phyloP scores from a whole-genome alignment of 2,797 vertebrate species.

The Lutjanus campechanus region DNA sequence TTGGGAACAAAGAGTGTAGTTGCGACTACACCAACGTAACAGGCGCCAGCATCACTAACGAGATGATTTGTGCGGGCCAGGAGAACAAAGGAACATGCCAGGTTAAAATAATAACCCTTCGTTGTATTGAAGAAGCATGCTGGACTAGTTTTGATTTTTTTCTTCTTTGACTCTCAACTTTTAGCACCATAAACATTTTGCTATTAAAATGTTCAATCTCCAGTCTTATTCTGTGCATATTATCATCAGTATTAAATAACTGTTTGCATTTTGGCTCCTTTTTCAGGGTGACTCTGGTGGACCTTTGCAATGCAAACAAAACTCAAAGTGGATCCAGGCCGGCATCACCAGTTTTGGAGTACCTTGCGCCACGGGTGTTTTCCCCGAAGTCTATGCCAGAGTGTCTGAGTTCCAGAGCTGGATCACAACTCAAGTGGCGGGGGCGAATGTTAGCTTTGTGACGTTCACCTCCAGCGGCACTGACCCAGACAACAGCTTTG shows the following conservation, averaged over 20 bases:
- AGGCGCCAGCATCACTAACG: conserved; percentile 5
- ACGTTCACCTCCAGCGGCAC: conserved; percentile 53
- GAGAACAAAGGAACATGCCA: conserved; percentile 76
- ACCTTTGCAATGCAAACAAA: conserved; percentile 77
- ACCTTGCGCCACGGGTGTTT: conserved; percentile 60
- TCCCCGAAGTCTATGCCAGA: conserved; percentile 76
- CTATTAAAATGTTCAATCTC: no score
- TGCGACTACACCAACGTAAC: not conserved
- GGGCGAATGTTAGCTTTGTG: conserved; percentile 53
- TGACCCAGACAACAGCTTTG: conserved; percentile 58
- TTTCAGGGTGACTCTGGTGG: conserved; percentile 83
- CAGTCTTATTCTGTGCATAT: not conserved
- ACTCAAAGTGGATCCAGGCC: conserved; percentile 74
- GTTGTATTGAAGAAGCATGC: no score
- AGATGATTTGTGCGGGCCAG: conserved; percentile 81
- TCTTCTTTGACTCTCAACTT: not conserved
- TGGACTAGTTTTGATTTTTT: not conserved
- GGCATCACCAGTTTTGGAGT: conserved; percentile 78
- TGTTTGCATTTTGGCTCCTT: not conserved
- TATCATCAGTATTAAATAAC: not conserved
- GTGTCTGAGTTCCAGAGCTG: conserved; percentile 77
- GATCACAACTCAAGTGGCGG: conserved; percentile 54
- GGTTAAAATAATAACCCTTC: conserved; percentile 45
- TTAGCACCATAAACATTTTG: no score
- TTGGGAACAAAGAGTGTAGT: conserved; percentile 70